Percentiles rank a stretch among this genome's conserved stretches.
These are phyloP conservation scores for Siphamia tubifer DNA, from an alignment of 2,113 vertebrate genomes.

Conservation along the genomic window DNA sequence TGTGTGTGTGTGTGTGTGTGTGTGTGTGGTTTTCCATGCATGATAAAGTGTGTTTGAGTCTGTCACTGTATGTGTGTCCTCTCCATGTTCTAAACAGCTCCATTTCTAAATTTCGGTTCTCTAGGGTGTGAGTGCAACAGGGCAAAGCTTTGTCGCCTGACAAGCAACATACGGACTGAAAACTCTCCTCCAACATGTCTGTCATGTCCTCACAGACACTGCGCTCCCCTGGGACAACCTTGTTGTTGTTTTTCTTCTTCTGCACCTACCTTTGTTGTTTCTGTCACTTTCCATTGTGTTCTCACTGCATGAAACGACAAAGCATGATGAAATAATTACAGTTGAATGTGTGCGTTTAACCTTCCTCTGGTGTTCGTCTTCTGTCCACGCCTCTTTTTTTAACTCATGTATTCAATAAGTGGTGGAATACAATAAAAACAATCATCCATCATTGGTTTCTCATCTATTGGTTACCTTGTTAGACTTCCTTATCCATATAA, in stretches of 20 bases:
- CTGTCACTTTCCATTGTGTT: neutral
- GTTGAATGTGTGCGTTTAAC: too few relatives aligned
- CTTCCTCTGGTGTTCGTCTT: too few relatives aligned
- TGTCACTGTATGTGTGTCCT: neutral
- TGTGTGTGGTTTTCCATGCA: constrained; percentile 20
- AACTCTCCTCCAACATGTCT: constrained; percentile 22
- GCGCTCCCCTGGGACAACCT: constrained; percentile 22
- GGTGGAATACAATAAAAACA: too few relatives aligned
- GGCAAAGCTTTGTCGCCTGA: constrained; percentile 42
- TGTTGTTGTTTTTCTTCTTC: neutral
- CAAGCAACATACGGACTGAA: constrained; percentile 47
- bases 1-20: constrained; percentile 22
- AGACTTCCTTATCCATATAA: too few relatives aligned
- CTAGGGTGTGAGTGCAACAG: constrained; percentile 49
- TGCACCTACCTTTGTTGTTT: neutral
- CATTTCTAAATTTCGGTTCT: constrained; percentile 26
- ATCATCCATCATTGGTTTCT: too few relatives aligned
- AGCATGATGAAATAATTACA: too few relatives aligned
- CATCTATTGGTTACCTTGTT: too few relatives aligned
- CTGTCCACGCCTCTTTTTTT: too few relatives aligned
- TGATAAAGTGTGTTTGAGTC: neutral
- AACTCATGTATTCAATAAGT: too few relatives aligned
- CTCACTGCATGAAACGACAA: neutral
- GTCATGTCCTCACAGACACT: constrained; percentile 31
- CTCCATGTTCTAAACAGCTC: constrained; percentile 13